A percentile compares a stretch with the other conserved stretches of the same genome.
Evolutionary conservation across 2,797 vertebrate species (phyloP).

Genomic region (Pelochelys cantorii): DNA sequence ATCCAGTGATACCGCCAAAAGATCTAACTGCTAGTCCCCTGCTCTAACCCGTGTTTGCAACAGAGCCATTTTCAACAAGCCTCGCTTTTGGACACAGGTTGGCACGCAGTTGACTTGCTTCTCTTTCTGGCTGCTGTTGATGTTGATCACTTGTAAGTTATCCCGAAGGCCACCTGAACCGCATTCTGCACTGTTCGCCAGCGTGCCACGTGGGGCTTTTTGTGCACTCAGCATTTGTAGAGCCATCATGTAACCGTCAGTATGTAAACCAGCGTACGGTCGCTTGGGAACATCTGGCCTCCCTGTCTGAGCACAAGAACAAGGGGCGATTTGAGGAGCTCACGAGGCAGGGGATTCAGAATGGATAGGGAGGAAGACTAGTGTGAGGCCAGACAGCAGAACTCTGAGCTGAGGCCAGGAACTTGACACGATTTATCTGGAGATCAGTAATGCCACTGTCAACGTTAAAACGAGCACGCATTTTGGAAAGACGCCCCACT

Average conservation of each 20-base stretch:
- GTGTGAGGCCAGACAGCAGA: neutral
- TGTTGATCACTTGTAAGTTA: neutral
- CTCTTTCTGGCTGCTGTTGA: neutral
- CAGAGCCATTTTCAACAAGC: neutral
- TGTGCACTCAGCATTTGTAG: constrained; percentile 47
- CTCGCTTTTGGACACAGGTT: neutral
- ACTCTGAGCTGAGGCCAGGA: neutral
- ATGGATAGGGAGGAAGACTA: neutral
- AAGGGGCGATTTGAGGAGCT: neutral
- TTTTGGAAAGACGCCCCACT: neutral
- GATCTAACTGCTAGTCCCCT: neutral
- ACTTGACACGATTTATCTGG: neutral
- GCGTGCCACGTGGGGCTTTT: constrained; percentile 46
- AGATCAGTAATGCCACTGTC: neutral
- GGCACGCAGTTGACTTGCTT: neutral
- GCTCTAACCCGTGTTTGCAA: neutral
- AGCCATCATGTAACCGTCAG: constrained; percentile 51
- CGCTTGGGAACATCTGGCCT: constrained; percentile 46
- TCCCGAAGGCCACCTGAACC: neutral
- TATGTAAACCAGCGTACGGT: neutral
- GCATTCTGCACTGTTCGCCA: rapidly evolving
- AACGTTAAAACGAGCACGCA: neutral
- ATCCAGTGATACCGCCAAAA: neutral
- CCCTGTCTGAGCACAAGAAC: neutral
- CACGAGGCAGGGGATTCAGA: constrained; percentile 15